Percentiles rank a stretch among this genome's conserved stretches.
These are phyloP conservation scores for Pseudochirops corinnae DNA, from an alignment of 2,797 vertebrate species.

Conservation along the genomic window DNA sequence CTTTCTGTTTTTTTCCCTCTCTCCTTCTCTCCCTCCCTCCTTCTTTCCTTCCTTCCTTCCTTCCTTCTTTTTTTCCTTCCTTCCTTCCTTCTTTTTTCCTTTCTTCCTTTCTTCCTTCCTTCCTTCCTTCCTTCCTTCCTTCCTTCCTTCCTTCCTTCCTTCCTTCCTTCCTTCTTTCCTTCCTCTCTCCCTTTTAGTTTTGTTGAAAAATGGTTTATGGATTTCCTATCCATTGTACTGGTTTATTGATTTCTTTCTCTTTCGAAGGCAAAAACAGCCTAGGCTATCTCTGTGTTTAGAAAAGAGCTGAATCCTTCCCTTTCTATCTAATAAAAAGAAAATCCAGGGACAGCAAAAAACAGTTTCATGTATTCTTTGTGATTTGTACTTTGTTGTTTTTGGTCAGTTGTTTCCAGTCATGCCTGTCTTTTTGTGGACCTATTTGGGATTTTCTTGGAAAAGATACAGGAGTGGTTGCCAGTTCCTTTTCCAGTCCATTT, in stretches of 20 bases:
- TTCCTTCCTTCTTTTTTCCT: fast-evolving
- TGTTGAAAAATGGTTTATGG: not conserved
- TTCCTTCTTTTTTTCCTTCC: fast-evolving
- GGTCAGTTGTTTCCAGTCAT: not conserved
- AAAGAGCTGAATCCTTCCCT: not conserved
- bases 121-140: not conserved
- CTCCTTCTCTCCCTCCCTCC: too few relatives aligned
- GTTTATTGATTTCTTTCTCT: not conserved
- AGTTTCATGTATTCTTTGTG: not conserved
- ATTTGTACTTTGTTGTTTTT: not conserved
- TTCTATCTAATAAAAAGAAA: not conserved
- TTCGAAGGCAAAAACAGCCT: not conserved
- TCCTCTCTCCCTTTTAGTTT: too few relatives aligned
- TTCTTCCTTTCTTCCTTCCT: fast-evolving
- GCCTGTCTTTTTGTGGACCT: not conserved
- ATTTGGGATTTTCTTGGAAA: not conserved
- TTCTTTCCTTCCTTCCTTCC: fast-evolving
- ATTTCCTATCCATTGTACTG: not conserved
- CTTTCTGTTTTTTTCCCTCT: too few relatives aligned
- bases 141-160: too few relatives aligned
- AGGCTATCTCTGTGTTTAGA: not conserved
- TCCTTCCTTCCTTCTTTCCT: too few relatives aligned
- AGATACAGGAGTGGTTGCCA: not conserved
- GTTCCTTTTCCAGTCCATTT: not conserved
- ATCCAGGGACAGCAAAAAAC: not conserved